phyloP scores from a whole-genome alignment of 2,797 vertebrate genomes.

The Pseudomugil gertrudae region DNA sequence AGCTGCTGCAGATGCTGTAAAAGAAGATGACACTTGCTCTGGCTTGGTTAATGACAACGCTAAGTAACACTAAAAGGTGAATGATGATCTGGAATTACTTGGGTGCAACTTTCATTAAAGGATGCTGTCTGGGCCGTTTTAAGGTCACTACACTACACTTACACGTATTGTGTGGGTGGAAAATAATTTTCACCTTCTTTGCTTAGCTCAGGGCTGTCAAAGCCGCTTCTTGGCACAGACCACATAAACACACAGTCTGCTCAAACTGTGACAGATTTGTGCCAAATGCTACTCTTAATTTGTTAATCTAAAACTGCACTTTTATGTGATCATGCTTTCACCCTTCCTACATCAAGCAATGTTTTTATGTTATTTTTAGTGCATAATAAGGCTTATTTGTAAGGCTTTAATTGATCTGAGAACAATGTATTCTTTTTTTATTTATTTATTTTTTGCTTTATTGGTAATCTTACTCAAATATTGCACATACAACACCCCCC shows the following conservation, averaged over 20 bases:
- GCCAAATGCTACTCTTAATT: conserved; percentile 22
- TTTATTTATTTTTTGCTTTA: conserved; percentile 1
- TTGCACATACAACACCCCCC: conserved; percentile 13
- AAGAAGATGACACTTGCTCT: neutral
- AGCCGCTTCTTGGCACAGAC: conserved; percentile 53
- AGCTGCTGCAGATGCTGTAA: conserved; percentile 9
- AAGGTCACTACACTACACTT: conserved; percentile 47
- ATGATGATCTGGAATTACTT: conserved; percentile 18
- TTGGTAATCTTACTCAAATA: conserved; percentile 18
- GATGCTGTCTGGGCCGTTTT: conserved; percentile 9
- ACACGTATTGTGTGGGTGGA: conserved; percentile 62
- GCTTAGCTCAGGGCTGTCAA: conserved; percentile 57
- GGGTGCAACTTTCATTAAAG: conserved; percentile 16
- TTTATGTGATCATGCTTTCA: conserved; percentile 29
- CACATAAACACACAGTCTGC: conserved; percentile 35
- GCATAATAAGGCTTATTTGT: conserved; percentile 39
- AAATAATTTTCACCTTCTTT: conserved; percentile 71
- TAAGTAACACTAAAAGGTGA: conserved; percentile 19
- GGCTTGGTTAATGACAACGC: conserved; percentile 27
- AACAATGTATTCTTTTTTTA: neutral
- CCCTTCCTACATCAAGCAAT: conserved; percentile 16
- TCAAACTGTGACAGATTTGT: conserved; percentile 20
- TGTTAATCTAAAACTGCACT: conserved; percentile 33
- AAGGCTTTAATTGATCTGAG: conserved; percentile 32
- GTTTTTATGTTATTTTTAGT: conserved; percentile 57